These are phyloP conservation scores for Eupithecia exiguata DNA, from an alignment of 2,888 invertebrate species.

Conservation along the genomic window DNA sequence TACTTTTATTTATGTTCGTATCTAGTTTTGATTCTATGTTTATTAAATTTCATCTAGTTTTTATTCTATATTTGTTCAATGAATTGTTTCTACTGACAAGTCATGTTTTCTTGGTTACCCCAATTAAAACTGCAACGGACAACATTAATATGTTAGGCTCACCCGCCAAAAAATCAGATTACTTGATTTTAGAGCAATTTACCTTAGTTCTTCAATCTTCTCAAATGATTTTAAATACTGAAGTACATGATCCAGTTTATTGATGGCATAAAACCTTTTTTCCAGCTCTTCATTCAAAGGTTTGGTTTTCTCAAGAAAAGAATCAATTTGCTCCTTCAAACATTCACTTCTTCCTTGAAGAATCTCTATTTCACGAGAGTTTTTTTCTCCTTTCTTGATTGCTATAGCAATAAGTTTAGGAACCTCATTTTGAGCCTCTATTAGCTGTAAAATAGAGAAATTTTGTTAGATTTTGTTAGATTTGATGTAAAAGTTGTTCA, in stretches of 20 bases:
- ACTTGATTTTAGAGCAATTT: slow-evolving; percentile 31
- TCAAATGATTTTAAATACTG: slow-evolving; percentile 88
- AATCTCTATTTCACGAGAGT: slow-evolving; percentile 76
- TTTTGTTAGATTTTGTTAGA: background rate
- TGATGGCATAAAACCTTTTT: slow-evolving; percentile 73
- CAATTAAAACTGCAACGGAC: no score
- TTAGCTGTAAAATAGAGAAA: slow-evolving; percentile 78
- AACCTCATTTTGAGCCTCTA: slow-evolving; percentile 85
- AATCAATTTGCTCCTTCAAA: slow-evolving; percentile 67
- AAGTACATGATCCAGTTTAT: slow-evolving; percentile 83
- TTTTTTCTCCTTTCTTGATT: slow-evolving; percentile 85
- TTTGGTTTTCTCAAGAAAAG: slow-evolving; percentile 69
- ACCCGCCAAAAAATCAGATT: background rate
- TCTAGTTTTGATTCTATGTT: no score
- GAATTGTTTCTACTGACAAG: no score
- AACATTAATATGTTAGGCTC: no score
- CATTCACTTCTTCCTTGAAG: slow-evolving; percentile 77
- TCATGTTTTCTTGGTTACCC: no score
- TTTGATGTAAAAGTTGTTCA: background rate
- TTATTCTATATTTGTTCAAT: no score
- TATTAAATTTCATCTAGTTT: no score
- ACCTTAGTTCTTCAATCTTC: slow-evolving; percentile 89
- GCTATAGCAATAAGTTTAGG: slow-evolving; percentile 86
- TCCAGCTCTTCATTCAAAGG: slow-evolving; percentile 76
- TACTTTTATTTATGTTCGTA: no score